These are phyloP conservation scores for Clarias fuscus DNA, from an alignment of 2,797 vertebrate genomes.

Conservation along the genomic window DNA sequence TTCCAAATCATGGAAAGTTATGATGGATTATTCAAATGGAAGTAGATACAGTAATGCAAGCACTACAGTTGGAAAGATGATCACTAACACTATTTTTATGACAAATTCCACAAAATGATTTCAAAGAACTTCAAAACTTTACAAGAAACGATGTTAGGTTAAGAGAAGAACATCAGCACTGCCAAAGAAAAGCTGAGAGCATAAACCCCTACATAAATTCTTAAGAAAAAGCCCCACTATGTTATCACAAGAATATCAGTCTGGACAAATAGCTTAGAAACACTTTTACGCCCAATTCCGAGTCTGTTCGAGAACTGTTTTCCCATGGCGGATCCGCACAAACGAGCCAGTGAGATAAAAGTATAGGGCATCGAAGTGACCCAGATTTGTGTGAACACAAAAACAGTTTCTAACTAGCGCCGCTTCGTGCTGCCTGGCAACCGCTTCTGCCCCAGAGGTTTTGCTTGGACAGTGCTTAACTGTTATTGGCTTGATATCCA, in stretches of 20 bases:
- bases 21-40: too few species aligned
- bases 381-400: constrained; percentile 28
- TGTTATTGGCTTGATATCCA: constrained; percentile 13
- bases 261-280: background rate
- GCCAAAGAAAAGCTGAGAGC: background rate
- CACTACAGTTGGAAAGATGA: too few species aligned
- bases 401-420: constrained; percentile 8
- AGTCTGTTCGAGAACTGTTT: background rate
- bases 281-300: background rate
- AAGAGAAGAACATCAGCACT: background rate
- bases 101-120: too few species aligned
- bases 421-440: constrained; percentile 45
- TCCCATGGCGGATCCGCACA: constrained; percentile 6
- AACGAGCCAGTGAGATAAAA: constrained; percentile 25
- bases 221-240: background rate
- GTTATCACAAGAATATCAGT: background rate
- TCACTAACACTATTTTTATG: too few species aligned
- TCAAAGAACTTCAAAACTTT: background rate
- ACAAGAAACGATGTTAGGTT: background rate
- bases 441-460: constrained; percentile 38
- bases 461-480: constrained; percentile 12
- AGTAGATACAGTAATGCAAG: too few species aligned
- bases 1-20: too few species aligned
- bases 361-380: constrained; percentile 26
- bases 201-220: background rate